phyloP scores from a whole-genome alignment of 2,888 invertebrate species.

The Kryphioiulus occultus region DNA sequence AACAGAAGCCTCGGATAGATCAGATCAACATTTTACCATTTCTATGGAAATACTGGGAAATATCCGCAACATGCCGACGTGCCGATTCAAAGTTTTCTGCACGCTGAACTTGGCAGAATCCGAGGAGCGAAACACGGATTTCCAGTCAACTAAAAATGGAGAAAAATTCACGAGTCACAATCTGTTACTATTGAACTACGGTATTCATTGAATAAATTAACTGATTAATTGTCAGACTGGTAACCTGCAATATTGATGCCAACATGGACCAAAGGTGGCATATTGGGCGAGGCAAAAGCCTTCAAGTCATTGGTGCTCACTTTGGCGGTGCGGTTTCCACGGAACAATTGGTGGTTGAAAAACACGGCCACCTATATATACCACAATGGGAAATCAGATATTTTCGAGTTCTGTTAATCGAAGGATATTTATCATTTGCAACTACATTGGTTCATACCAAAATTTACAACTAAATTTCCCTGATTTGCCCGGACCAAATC shows the following conservation, averaged over 20 bases:
- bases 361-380: constrained; percentile 74
- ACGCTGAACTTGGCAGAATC: constrained; percentile 74
- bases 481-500: too few relatives aligned
- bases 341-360: constrained; percentile 84
- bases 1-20: neutral
- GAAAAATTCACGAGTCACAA: constrained; percentile 53
- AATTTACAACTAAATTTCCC: too few relatives aligned
- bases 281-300: constrained; percentile 89
- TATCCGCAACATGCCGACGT: constrained; percentile 85
- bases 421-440: too few relatives aligned
- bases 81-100: constrained; percentile 75
- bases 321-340: constrained; percentile 89
- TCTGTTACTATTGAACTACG: too few relatives aligned
- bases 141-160: constrained; percentile 68
- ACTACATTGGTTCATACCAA: neutral
- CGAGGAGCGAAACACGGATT: constrained; percentile 70
- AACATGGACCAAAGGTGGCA: constrained; percentile 79
- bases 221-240: too few relatives aligned
- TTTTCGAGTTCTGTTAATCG: neutral
- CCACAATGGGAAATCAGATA: neutral
- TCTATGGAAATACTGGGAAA: constrained; percentile 90
- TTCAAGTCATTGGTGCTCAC: constrained; percentile 74
- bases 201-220: too few relatives aligned
- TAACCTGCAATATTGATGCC: constrained; percentile 79
- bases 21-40: constrained; percentile 65